Evolutionary conservation across 2,113 vertebrate species (phyloP).

Genomic region (Polypterus senegalus): DNA sequence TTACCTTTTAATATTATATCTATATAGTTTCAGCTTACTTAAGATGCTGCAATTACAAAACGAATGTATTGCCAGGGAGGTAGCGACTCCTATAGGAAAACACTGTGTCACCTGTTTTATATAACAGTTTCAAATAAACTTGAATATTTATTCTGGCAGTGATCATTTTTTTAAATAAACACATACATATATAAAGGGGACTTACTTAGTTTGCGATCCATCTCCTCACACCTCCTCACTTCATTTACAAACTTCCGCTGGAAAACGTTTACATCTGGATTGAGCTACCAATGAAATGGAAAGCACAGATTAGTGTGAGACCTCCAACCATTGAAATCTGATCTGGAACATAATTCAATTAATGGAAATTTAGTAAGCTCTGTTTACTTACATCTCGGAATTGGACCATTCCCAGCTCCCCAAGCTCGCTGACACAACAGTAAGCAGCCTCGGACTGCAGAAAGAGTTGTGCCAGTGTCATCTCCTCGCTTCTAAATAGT

Average conservation of each 20-base stretch:
- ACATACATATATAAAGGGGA: slow-evolving; percentile 10
- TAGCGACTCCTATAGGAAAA: no score
- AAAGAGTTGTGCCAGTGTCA: slow-evolving; percentile 94
- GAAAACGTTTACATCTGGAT: slow-evolving; percentile 95
- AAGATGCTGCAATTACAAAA: no score
- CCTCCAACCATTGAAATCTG: not conserved
- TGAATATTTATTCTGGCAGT: not conserved
- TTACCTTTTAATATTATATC: no score
- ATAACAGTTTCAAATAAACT: no score
- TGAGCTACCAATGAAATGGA: slow-evolving; percentile 53
- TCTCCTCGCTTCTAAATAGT: slow-evolving; percentile 93
- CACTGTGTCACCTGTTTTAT: no score
- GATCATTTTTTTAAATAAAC: not conserved
- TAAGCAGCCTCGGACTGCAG: slow-evolving; percentile 94
- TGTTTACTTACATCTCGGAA: slow-evolving; percentile 82
- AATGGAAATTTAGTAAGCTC: not conserved
- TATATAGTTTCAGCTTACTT: no score
- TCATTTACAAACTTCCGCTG: slow-evolving; percentile 97
- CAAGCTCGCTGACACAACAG: slow-evolving; percentile 91
- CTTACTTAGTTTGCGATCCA: slow-evolving; percentile 92
- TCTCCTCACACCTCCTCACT: slow-evolving; percentile 89
- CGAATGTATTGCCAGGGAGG: no score
- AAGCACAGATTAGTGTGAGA: not conserved
- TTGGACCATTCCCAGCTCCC: slow-evolving; percentile 93
- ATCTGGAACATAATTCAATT: no score